Evolutionary conservation across 1,140 invertebrate species (phyloP).

Genomic region (Drosophila miranda): DNA sequence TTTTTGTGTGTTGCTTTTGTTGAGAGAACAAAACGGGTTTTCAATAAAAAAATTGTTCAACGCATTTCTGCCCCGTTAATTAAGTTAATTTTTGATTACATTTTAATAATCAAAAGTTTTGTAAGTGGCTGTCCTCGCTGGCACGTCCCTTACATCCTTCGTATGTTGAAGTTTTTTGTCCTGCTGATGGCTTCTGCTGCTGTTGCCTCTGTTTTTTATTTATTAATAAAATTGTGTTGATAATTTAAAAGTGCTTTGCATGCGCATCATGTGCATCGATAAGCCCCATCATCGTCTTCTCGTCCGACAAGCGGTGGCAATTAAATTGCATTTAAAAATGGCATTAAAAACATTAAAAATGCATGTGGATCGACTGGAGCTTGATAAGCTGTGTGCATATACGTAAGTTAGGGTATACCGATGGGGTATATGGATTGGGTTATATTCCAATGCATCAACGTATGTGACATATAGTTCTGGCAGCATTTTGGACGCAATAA

Average conservation of each 20-base stretch:
- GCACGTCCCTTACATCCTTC: slow-evolving; percentile 36
- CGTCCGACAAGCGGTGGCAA: slow-evolving; percentile 41
- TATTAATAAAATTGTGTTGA: slow-evolving; percentile 70
- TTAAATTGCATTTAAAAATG: slow-evolving; percentile 72
- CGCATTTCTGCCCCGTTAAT: slow-evolving; percentile 64
- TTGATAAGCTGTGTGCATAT: slow-evolving; percentile 34
- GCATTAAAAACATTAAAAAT: slow-evolving; percentile 62
- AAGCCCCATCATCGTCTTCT: slow-evolving; percentile 47
- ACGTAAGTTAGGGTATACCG: slow-evolving; percentile 19
- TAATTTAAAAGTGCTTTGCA: slow-evolving; percentile 78
- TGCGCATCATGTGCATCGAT: slow-evolving; percentile 72
- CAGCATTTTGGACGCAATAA: too few species aligned
- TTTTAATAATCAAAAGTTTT: slow-evolving; percentile 75
- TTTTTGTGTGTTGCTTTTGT: slow-evolving; percentile 5
- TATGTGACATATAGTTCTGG: too few species aligned
- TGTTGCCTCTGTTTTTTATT: slow-evolving; percentile 27
- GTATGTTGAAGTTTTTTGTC: slow-evolving; percentile 4
- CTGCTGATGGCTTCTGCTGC: not conserved
- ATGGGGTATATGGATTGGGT: slow-evolving; percentile 1
- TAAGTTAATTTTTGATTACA: slow-evolving; percentile 80
- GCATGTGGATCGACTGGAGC: slow-evolving; percentile 24
- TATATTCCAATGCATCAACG: not conserved
- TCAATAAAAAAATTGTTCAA: slow-evolving; percentile 51
- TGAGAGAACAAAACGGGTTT: slow-evolving; percentile 34
- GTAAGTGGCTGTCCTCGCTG: slow-evolving; percentile 48